Evolutionary conservation across 2,113 vertebrate species (phyloP), one percentile per base, ranked within the genome.

Genomic region (Enhydra lutris): DNA sequence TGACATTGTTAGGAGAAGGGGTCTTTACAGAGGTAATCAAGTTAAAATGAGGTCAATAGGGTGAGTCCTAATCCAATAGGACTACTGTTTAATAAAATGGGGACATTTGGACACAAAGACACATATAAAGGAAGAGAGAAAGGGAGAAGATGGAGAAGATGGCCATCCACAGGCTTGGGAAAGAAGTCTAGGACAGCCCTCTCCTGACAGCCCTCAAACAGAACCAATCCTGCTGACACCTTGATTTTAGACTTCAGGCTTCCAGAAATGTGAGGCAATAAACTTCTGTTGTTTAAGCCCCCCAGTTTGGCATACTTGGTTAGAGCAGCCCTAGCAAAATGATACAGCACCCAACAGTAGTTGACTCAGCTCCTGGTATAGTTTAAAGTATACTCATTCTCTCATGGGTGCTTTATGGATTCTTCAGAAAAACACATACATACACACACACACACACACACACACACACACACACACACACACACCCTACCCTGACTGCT

Each of bases 351-450:
- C 31, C 87, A 65, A 45, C 29, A 67, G 59, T n/a, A 12, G 21
- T 9, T 52, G 74, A 36, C 52, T 36, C 3, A 1, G 7, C 6
- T 52, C 3, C 0, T 6, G 13, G 73, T 39, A n/a, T 4, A 42
- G 24, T 61, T 5, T 18, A 14, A 59, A 73, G 31, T 3, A 29
- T 1, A 3, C 6, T 36, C 67, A 29, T 65, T 42, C 71, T 39
- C 55, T 73, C 11, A 4, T 0, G 57, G 69, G 24, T 8, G 24
- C 4, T 78, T 52, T 76, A 24, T 12, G 26, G 57, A 21, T 57
- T 21, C 24, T 71, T 23, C 36, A 36, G 45, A 50, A 39, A 67
- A 17, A 2, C 45, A 31, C 76, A 52, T n/a, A 31, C 76, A 52
- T n/a, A 81, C 21, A 78, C 74, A 78, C 26, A 76, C 24, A 29